Evolutionary conservation across 2,888 invertebrate genomes (phyloP), one percentile per base, ranked within the genome.

Genomic region (Cephalotes varians): DNA sequence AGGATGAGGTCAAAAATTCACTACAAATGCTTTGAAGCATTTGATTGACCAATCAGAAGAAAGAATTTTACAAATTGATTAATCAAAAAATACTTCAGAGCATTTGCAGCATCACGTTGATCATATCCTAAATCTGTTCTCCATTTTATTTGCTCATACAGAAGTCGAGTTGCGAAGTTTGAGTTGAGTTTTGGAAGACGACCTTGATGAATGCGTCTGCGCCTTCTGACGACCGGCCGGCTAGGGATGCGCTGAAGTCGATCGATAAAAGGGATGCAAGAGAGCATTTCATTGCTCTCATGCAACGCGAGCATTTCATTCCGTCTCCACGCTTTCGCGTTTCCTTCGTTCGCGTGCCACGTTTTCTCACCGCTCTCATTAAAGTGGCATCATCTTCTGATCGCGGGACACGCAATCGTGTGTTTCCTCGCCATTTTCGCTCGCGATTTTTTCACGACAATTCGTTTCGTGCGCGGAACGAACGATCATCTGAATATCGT

Each of bases 121-220:
- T n/a, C n/a, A n/a, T n/a, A n/a, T n/a, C n/a, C n/a, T n/a, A n/a
- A 37, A 62, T 37, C 12, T 21, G 3, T 62, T 21, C 60, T 21
- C 21, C 60, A 21, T 60, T n/a, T n/a, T n/a, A 0, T 60, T 60
- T 28, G 3, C 31, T 44, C 10, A 12, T 2, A n/a, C 7, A 28
- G 15, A 40, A n/a, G n/a, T n/a, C n/a, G n/a, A n/a, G 15, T 3
- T 47, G 40, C 47, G n/a, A 37, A n/a, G 21, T 37, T 54, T 71
- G 37, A 47, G 15, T n/a, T 25, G 34, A 5, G 34, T 54, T 71
- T 56, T 37, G 37, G 18, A 25, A 51, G 37, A 12, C 28, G 25
- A 65, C 64, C 64, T 65, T 65, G 64, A 18, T 56, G 44, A 25
- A 65, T 28, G 65, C 82, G 82, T 83, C 72, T 80, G 82, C 81